These are phyloP conservation scores for Jordanella pulchra DNA, from an alignment of 2,797 vertebrate genomes.

Conservation along the genomic window DNA sequence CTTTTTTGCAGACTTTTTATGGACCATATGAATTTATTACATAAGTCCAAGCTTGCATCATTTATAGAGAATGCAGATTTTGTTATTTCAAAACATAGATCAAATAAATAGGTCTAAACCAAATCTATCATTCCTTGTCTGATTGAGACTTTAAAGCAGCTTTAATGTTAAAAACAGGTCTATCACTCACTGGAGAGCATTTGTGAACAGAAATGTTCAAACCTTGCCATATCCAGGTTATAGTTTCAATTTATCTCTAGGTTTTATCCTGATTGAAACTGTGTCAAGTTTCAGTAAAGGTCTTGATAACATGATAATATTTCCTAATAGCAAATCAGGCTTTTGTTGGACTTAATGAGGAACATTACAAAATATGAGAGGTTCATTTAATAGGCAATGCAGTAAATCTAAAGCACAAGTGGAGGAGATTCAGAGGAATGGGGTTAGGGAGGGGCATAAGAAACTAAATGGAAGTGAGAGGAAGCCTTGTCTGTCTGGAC, in stretches of 20 bases:
- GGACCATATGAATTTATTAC: background rate
- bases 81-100: background rate
- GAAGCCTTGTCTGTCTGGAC: slow-evolving; percentile 76
- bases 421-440: slow-evolving; percentile 8
- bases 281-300: slow-evolving; percentile 54
- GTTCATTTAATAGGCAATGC: background rate
- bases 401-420: slow-evolving; percentile 15
- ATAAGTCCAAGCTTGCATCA: background rate
- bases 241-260: background rate
- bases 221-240: background rate
- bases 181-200: background rate
- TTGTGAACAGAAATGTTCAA: background rate
- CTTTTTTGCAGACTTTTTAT: too few relatives aligned
- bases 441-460: background rate
- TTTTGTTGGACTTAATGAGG: slow-evolving; percentile 34
- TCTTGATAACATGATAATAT: slow-evolving; percentile 33
- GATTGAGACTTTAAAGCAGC: background rate
- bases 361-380: slow-evolving; percentile 5
- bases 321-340: slow-evolving; percentile 42
- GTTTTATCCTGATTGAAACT: too few relatives aligned
- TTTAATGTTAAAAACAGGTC: background rate
- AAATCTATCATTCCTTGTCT: background rate
- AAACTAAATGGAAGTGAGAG: slow-evolving; percentile 45
- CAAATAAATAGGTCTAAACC: background rate
- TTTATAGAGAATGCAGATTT: background rate